These are phyloP conservation scores for Enteromius paludinosus DNA, from an alignment of 2,797 vertebrate species.

Conservation along the genomic window DNA sequence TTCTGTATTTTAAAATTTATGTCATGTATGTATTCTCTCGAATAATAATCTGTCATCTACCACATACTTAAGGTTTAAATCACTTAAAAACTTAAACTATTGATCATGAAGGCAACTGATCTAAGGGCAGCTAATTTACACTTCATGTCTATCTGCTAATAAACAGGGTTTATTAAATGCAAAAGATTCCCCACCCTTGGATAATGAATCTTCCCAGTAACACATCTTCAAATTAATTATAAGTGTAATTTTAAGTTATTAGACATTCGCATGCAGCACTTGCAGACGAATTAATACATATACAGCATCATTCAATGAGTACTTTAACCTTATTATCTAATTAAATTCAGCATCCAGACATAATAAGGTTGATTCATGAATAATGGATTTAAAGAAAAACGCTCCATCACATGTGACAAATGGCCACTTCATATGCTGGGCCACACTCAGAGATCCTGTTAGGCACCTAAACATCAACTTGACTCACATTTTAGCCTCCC, in stretches of 20 bases:
- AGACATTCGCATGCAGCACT: not conserved
- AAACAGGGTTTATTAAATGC: not conserved
- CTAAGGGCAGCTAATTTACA: not conserved
- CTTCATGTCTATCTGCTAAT: not conserved
- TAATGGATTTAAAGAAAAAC: conserved; percentile 33
- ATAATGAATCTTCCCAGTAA: not conserved
- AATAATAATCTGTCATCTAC: not conserved
- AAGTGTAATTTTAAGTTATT: not conserved
- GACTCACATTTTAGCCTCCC: conserved; percentile 4
- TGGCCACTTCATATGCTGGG: conserved; percentile 11
- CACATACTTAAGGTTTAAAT: not conserved
- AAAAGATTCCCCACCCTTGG: not conserved
- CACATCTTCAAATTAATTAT: not conserved
- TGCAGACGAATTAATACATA: not conserved
- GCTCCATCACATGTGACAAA: conserved; percentile 25
- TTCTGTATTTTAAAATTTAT: not conserved
- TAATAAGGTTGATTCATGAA: conserved; percentile 26
- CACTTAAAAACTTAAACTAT: not conserved
- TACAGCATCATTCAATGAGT: not conserved
- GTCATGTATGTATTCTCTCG: too few relatives aligned
- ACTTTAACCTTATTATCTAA: conserved; percentile 4
- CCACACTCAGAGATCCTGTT: conserved; percentile 5
- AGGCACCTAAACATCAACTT: conserved; percentile 17
- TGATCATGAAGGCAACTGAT: not conserved
- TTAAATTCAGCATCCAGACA: conserved; percentile 2